A percentile compares a stretch with the other conserved stretches of the same genome.
Evolutionary conservation across 1,140 invertebrate species (phyloP).

Genomic region (Ceratoteleas bidentatus): DNA sequence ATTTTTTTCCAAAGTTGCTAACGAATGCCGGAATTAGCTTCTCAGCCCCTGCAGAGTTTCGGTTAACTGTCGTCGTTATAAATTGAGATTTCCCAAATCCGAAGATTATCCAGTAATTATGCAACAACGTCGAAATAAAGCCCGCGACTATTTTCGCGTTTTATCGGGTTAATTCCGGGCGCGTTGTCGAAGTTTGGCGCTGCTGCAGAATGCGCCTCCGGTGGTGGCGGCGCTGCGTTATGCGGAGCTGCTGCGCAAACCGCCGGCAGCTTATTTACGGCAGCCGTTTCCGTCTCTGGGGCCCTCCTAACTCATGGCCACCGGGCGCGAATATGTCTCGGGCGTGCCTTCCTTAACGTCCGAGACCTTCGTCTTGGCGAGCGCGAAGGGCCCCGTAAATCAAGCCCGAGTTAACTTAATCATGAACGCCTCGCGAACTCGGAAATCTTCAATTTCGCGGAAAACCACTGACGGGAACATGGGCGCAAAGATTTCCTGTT

Average conservation of each 20-base stretch:
- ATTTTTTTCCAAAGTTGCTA: too few species aligned
- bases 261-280: constrained; percentile 73
- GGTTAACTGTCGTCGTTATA: too few species aligned
- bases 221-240: constrained; percentile 26
- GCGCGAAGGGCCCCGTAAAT: constrained; percentile 69
- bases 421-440: constrained; percentile 65
- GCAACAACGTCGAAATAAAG: neutral
- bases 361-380: constrained; percentile 76
- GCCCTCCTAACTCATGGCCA: constrained; percentile 73
- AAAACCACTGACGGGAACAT: constrained; percentile 22
- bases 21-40: too few species aligned
- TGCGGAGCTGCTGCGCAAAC: constrained; percentile 57
- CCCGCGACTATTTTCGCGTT: neutral
- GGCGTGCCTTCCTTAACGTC: constrained; percentile 67
- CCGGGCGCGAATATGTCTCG: constrained; percentile 76
- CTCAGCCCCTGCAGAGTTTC: too few species aligned
- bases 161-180: constrained; percentile 1
- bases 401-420: constrained; percentile 72
- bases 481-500: neutral
- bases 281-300: constrained; percentile 70
- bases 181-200: constrained; percentile 41
- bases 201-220: constrained; percentile 39
- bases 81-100: neutral
- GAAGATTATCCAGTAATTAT: constrained; percentile 20
- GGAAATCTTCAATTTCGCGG: constrained; percentile 62